Evolutionary conservation across 2,797 vertebrate species (phyloP).

Genomic region (Oreochromis grahami): DNA sequence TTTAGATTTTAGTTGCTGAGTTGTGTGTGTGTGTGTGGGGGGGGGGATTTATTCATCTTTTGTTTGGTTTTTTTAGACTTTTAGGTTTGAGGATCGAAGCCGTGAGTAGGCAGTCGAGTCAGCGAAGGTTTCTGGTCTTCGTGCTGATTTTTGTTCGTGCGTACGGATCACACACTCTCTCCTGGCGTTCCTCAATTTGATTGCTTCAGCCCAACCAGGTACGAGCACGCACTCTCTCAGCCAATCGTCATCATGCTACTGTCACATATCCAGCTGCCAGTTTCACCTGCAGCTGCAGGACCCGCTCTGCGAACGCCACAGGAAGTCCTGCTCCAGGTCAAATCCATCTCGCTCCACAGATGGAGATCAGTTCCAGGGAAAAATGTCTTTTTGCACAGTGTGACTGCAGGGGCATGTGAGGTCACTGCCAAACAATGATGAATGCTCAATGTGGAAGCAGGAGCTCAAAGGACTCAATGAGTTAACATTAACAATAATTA

Average conservation of each 20-base stretch:
- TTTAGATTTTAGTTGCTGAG: not conserved
- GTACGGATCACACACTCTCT: not conserved
- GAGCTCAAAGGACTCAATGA: not conserved
- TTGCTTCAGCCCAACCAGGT: not conserved
- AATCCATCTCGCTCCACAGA: not conserved
- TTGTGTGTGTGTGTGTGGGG: constrained; percentile 4
- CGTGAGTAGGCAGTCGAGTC: not conserved
- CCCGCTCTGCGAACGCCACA: not conserved
- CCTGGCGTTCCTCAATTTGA: not conserved
- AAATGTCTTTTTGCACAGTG: not conserved
- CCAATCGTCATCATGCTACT: not conserved
- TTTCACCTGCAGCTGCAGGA: not conserved
- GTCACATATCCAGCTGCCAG: not conserved
- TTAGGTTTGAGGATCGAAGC: not conserved
- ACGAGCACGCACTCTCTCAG: not conserved
- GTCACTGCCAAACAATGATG: not conserved
- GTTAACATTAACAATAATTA: not conserved
- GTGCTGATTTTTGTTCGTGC: not conserved
- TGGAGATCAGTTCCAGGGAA: not conserved
- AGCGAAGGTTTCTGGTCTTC: not conserved
- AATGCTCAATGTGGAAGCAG: not conserved
- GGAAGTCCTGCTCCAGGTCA: not conserved
- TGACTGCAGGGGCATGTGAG: not conserved
- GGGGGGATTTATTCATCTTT: not conserved
- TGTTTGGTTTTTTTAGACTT: constrained; percentile 2